Percentiles rank a stretch among this genome's conserved stretches.
Evolutionary conservation across 2,113 vertebrate species (phyloP).

Genomic region (Numenius arquata): DNA sequence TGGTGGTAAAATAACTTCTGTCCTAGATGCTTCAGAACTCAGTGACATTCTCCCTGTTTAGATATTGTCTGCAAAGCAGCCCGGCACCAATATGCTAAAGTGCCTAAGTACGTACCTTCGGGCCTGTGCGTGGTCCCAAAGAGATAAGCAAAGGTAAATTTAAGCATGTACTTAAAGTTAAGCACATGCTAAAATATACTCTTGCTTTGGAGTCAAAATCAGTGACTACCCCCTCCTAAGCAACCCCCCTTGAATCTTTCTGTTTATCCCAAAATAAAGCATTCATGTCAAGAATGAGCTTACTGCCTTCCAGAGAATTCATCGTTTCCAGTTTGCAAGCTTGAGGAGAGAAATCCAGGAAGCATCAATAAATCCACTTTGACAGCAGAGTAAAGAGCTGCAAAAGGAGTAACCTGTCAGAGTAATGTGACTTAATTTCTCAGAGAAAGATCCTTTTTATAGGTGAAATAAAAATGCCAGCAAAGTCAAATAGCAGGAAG

Average conservation of each 20-base stretch:
- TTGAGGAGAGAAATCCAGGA: constrained; percentile 54
- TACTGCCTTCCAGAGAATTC: neutral
- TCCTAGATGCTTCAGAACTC: neutral
- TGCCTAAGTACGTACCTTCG: neutral
- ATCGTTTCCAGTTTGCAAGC: constrained; percentile 44
- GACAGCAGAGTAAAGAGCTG: constrained; percentile 55
- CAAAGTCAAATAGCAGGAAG: constrained; percentile 68
- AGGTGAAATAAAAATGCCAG: constrained; percentile 69
- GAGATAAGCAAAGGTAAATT: neutral
- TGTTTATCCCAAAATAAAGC: neutral
- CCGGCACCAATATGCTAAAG: neutral
- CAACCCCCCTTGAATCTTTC: neutral
- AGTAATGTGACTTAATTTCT: constrained; percentile 72
- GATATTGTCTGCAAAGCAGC: neutral
- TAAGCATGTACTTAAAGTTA: neutral
- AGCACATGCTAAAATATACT: neutral
- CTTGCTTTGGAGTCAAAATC: neutral
- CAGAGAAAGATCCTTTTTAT: constrained; percentile 68
- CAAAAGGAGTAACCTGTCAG: constrained; percentile 64
- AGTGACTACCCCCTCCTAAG: neutral
- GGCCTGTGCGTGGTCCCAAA: neutral
- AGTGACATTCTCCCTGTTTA: neutral
- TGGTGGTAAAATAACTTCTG: neutral
- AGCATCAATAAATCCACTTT: constrained; percentile 59
- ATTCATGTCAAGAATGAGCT: neutral